A percentile compares a stretch with the other conserved stretches of the same genome.
Evolutionary conservation across 2,888 invertebrate species (phyloP).

Genomic region (Parelbella ahira): DNA sequence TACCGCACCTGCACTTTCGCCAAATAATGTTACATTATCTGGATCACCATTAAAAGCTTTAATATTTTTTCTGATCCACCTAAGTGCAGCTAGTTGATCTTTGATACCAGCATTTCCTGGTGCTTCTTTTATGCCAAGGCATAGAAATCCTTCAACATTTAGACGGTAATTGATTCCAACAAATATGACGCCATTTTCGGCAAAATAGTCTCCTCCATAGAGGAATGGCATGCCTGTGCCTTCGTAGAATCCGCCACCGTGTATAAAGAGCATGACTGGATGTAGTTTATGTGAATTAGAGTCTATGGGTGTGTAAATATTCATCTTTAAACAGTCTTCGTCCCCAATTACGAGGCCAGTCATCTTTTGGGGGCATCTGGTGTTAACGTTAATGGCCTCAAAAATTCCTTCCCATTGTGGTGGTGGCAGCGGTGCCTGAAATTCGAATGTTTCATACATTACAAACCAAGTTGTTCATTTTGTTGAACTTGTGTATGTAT

Average conservation of each 20-base stretch:
- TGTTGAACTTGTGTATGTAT: no score
- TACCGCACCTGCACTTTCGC: slow-evolving; percentile 70
- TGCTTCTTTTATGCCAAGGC: slow-evolving; percentile 81
- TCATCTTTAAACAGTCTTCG: slow-evolving; percentile 62
- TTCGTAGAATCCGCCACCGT: slow-evolving; percentile 82
- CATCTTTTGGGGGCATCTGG: slow-evolving; percentile 60
- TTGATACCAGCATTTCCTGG: slow-evolving; percentile 84
- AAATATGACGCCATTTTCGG: slow-evolving; percentile 79
- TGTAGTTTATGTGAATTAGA: slow-evolving; percentile 40
- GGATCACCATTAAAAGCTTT: slow-evolving; percentile 66
- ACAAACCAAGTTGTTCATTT: not conserved
- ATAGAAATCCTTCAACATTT: slow-evolving; percentile 82
- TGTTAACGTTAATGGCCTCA: slow-evolving; percentile 62
- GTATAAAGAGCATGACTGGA: slow-evolving; percentile 84
- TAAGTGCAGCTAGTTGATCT: slow-evolving; percentile 67
- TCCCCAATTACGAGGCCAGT: slow-evolving; percentile 50
- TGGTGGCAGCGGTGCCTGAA: slow-evolving; percentile 67
- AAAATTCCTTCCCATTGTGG: slow-evolving; percentile 62
- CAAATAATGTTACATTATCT: slow-evolving; percentile 63
- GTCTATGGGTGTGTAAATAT: slow-evolving; percentile 55
- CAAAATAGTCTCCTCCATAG: slow-evolving; percentile 81
- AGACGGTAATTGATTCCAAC: slow-evolving; percentile 82
- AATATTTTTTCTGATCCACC: slow-evolving; percentile 64
- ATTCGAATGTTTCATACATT: no score
- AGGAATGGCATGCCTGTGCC: slow-evolving; percentile 80